Conservation (phyloP, 2,113 vertebrate genomes). For the Felis catus region DNA sequence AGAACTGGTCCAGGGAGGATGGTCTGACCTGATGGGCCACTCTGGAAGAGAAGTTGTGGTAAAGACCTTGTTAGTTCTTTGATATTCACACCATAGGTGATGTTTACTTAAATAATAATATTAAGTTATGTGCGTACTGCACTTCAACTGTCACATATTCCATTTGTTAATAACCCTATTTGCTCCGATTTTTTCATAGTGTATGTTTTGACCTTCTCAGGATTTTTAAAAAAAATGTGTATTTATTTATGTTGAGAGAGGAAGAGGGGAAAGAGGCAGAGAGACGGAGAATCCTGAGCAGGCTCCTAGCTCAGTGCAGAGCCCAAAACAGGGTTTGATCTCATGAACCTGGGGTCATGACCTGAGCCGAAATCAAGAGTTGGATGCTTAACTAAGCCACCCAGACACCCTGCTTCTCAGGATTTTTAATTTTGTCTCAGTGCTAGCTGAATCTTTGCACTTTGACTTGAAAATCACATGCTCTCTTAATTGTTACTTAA, state of each 20-base stretch:
- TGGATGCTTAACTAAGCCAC: too few species aligned
- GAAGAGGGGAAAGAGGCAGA: too few species aligned
- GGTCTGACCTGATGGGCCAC: neutral
- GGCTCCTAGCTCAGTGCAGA: too few species aligned
- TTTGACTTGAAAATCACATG: neutral
- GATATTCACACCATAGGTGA: neutral
- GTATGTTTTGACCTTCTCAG: neutral
- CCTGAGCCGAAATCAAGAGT: too few species aligned
- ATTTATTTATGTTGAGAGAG: too few species aligned
- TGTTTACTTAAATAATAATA: neutral
- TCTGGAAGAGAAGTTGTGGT: constrained; percentile 40
- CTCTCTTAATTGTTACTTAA: neutral
- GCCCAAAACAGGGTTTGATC: too few species aligned
- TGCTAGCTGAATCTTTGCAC: neutral
- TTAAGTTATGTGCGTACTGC: neutral
- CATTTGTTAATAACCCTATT: neutral
- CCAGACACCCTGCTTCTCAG: neutral
- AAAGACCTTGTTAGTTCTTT: neutral
- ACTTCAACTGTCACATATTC: neutral
- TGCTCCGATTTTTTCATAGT: neutral
- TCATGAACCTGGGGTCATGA: too few species aligned
- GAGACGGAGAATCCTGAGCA: too few species aligned
- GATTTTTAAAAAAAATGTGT: too few species aligned
- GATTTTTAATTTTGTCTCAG: neutral
- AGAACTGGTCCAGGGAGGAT: constrained; percentile 2